Base-by-base conservation (phyloP, 2,113 vertebrate species). In the Tragelaphus imberbis region DNA sequence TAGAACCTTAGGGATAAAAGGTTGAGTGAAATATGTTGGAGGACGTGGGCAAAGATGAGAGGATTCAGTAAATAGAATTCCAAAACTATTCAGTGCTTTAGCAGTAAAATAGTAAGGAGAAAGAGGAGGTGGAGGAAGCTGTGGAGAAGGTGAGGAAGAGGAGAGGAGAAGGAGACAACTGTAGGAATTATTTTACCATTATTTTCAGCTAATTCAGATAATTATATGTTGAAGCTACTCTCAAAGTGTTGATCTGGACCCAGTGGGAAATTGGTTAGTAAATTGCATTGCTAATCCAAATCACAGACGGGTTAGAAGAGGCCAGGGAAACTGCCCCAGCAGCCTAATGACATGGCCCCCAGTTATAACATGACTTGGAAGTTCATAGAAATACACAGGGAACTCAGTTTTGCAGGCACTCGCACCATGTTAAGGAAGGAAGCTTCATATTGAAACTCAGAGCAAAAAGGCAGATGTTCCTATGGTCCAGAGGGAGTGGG, bases 181-280 rank as follows among this genome's bases (percentile, higher is more conserved):
- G 1, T 44, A 44, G 40, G 71, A 77, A 77, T 77, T 44, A 77
- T 44, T 27, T 77, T 77, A 77, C 7, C 36, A 75, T 98, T 98
- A 98, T 98, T 98, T 98, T 96, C 91, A 97, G 86, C 58, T 96
- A 96, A 98, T 97, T 96, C 94, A 96, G 97, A 96, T 95, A 82
- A 98, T 97, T 98, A 68, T 93, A 98, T 98, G 89, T 97, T 98
- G 94, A 93, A 96, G 88, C 90, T 98, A 97, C 97, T 98, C 98
- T 97, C 88, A 59, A 97, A 97, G 80, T 97, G 92, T 98, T 98
- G 97, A 98, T 98, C 94, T 97, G 82, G 90, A 82, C 56, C 95
- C 97, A 96, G 56, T 44, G 49, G 80, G 88, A 79, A 98, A 98
- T 90, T 97, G 92, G 27, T 90, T 98, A 97, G 97, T 92, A 98